Evolutionary conservation across 2,888 invertebrate genomes (phyloP).

Genomic region (Nezara viridula): DNA sequence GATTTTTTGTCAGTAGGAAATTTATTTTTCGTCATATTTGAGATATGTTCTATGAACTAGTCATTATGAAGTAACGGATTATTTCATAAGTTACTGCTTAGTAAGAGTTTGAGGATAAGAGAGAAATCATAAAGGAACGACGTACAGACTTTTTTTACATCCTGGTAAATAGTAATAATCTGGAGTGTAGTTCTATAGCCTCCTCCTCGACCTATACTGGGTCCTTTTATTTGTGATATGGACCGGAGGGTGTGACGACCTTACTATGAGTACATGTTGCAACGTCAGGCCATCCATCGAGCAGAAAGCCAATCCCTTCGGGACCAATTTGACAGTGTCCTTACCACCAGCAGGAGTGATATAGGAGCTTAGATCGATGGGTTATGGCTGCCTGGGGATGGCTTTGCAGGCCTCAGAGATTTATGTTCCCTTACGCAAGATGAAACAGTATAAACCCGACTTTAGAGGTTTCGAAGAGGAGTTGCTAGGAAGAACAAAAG

Average conservation of each 20-base stretch:
- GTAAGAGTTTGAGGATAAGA: too few relatives aligned
- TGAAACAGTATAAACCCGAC: neutral
- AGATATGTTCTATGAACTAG: too few relatives aligned
- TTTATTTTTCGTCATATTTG: too few relatives aligned
- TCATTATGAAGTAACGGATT: too few relatives aligned
- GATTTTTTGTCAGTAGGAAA: too few relatives aligned
- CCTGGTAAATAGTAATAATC: neutral
- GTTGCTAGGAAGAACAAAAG: neutral
- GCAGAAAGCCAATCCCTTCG: neutral
- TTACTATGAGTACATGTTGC: slow-evolving; percentile 17
- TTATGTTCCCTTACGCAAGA: slow-evolving; percentile 9
- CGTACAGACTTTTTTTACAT: neutral
- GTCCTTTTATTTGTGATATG: neutral
- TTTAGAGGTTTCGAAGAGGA: neutral
- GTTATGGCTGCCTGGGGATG: slow-evolving; percentile 17
- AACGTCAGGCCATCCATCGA: slow-evolving; percentile 28
- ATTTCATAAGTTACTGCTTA: too few relatives aligned
- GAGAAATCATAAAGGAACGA: too few relatives aligned
- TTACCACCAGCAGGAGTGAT: slow-evolving; percentile 4
- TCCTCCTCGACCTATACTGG: neutral
- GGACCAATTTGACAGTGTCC: slow-evolving; percentile 27
- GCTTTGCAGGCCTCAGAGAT: neutral
- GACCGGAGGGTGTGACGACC: neutral
- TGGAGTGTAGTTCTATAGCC: neutral
- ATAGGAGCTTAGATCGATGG: slow-evolving; percentile 1